Percentiles rank a stretch among this genome's conserved stretches.
phyloP scores from a whole-genome alignment of 2,113 vertebrate genomes.

The Archilochus colubris region DNA sequence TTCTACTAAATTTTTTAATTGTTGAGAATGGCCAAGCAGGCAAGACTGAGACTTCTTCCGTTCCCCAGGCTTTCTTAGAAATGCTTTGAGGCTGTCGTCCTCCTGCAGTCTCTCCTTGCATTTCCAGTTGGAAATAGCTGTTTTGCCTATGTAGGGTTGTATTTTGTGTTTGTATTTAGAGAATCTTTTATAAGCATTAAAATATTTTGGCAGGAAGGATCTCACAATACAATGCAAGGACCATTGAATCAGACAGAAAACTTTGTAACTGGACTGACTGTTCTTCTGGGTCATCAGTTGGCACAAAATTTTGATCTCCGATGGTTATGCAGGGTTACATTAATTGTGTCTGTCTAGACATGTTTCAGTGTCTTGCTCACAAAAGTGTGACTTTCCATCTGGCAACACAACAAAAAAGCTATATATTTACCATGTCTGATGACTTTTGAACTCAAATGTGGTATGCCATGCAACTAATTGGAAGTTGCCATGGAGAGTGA shows the following conservation, averaged over 20 bases:
- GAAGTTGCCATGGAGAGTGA: background rate
- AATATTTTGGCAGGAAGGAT: background rate
- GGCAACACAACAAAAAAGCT: background rate
- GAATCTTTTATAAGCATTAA: background rate
- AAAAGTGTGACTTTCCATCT: background rate
- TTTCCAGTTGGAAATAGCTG: background rate
- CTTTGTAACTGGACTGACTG: background rate
- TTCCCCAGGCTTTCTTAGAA: background rate
- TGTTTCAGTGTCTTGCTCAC: background rate
- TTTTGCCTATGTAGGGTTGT: background rate
- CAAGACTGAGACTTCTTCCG: background rate
- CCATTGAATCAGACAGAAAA: background rate
- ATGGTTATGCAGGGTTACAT: background rate
- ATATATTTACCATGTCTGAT: background rate
- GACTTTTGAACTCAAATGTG: background rate
- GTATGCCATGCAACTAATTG: background rate
- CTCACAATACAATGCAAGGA: background rate
- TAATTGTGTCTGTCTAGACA: background rate
- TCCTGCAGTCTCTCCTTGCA: background rate
- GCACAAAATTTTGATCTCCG: background rate
- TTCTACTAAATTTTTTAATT: background rate
- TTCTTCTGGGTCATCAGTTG: background rate
- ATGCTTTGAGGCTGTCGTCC: background rate
- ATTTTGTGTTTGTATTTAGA: background rate
- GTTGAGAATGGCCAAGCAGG: background rate